Percentiles rank a stretch among this genome's conserved stretches.
phyloP scores from a whole-genome alignment of 2,888 invertebrate species.

The Onchidella celtica region DNA sequence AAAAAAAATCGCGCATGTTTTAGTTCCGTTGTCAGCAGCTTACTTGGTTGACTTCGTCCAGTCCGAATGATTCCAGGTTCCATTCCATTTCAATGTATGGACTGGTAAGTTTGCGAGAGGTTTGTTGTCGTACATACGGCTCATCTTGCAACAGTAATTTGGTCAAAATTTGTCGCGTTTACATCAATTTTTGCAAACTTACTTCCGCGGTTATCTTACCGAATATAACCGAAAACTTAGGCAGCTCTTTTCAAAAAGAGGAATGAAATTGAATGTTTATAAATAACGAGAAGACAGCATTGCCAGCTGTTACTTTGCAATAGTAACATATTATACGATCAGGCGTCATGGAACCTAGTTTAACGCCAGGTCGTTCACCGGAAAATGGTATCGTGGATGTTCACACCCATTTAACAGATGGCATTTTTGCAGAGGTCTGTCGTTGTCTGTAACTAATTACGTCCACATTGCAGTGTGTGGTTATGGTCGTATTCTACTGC shows the following conservation, averaged over 20 bases:
- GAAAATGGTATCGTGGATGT: conserved; percentile 51
- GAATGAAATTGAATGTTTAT: not conserved
- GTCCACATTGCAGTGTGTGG: not conserved
- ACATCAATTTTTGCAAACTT: not conserved
- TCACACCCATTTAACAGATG: conserved; percentile 66
- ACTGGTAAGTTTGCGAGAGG: conserved; percentile 58
- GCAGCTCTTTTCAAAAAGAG: not conserved
- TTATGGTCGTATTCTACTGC: not conserved
- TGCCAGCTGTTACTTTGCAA: no score
- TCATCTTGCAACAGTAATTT: conserved; percentile 52
- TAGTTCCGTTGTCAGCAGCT: no score
- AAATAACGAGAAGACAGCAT: no score
- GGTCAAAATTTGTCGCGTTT: not conserved
- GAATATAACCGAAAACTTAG: conserved; percentile 6
- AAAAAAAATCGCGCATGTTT: no score
- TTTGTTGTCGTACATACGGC: conserved; percentile 62
- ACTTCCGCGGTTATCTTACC: conserved; percentile 27
- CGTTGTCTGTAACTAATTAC: not conserved
- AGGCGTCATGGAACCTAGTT: no score
- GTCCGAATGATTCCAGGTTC: conserved; percentile 39
- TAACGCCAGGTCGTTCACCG: no score
- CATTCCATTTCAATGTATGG: conserved; percentile 19
- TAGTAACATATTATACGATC: no score
- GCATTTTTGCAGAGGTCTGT: conserved; percentile 56
- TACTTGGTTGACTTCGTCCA: conserved; percentile 32